These are phyloP conservation scores for Ptychodera flava DNA, from an alignment of 35 echinoderm and acorn worm species.

Conservation along the genomic window DNA sequence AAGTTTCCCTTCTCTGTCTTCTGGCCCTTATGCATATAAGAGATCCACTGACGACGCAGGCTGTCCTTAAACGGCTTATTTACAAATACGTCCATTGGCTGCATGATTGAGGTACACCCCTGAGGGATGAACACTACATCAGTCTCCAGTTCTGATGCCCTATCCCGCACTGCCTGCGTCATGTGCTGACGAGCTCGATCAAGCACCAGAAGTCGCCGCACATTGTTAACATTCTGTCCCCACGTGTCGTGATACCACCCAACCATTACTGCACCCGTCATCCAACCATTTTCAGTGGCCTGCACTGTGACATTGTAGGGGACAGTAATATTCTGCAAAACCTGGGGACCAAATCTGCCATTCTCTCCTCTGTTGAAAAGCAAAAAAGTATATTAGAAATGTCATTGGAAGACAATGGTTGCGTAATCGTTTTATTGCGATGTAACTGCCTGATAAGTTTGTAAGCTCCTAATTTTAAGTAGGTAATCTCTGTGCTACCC, in stretches of 20 bases:
- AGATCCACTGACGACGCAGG: slow-evolving; percentile 11
- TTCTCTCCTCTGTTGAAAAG: too few species aligned
- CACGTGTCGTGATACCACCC: background rate
- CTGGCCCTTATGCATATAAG: too few species aligned
- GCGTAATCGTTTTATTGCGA: too few species aligned
- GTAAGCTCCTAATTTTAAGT: too few species aligned
- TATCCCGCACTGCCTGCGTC: background rate
- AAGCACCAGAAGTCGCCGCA: background rate
- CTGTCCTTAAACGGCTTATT: slow-evolving; percentile 29
- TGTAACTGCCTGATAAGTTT: too few species aligned
- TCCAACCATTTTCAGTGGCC: slow-evolving; percentile 27
- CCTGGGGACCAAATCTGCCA: too few species aligned
- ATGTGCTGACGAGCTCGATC: background rate
- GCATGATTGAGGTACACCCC: background rate
- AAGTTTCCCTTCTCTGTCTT: slow-evolving; percentile 13
- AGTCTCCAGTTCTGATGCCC: background rate
- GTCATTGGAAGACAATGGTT: too few species aligned
- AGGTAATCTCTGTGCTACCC: too few species aligned
- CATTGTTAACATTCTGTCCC: background rate
- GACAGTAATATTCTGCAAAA: too few species aligned
- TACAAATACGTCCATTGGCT: slow-evolving; percentile 14
- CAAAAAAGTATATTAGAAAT: too few species aligned
- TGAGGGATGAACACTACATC: background rate
- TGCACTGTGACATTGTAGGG: too few species aligned
- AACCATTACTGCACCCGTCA: background rate